Conservation (phyloP, 2,888 invertebrate genomes). For the Patella ulyssiponensis region DNA sequence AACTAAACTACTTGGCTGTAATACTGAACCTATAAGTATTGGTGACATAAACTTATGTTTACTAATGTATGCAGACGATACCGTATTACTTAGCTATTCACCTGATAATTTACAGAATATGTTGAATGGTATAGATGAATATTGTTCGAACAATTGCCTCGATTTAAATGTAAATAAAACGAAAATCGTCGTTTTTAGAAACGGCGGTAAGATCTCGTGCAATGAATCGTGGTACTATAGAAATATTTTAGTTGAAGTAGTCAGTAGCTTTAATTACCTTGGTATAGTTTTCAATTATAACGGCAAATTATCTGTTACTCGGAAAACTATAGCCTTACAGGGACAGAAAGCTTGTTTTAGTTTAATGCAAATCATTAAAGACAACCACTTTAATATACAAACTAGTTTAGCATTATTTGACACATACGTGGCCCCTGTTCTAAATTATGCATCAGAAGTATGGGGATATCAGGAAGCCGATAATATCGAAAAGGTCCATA, state of each 20-base stretch:
- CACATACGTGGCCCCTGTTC: not conserved
- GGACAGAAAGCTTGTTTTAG: not conserved
- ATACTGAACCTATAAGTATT: not conserved
- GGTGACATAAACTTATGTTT: not conserved
- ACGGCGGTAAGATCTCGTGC: too few species aligned
- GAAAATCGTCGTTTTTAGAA: too few species aligned
- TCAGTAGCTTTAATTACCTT: not conserved
- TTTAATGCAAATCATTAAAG: not conserved
- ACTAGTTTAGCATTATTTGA: constrained; percentile 6
- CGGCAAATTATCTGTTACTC: not conserved
- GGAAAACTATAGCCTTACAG: not conserved
- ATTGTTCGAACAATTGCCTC: too few species aligned
- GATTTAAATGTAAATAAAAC: too few species aligned
- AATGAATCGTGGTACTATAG: too few species aligned
- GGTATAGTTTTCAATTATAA: constrained; percentile 2
- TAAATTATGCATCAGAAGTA: not conserved
- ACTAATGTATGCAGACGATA: not conserved
- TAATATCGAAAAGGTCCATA: too few species aligned
- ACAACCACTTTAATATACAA: not conserved
- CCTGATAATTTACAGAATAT: not conserved
- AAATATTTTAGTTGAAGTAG: not conserved
- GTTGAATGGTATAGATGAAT: too few species aligned
- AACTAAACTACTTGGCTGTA: not conserved
- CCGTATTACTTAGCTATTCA: not conserved
- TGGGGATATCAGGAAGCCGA: not conserved